These are phyloP conservation scores for Gymnoscopelus microlampas DNA, from an alignment of 2,797 vertebrate genomes.

Conservation along the genomic window DNA sequence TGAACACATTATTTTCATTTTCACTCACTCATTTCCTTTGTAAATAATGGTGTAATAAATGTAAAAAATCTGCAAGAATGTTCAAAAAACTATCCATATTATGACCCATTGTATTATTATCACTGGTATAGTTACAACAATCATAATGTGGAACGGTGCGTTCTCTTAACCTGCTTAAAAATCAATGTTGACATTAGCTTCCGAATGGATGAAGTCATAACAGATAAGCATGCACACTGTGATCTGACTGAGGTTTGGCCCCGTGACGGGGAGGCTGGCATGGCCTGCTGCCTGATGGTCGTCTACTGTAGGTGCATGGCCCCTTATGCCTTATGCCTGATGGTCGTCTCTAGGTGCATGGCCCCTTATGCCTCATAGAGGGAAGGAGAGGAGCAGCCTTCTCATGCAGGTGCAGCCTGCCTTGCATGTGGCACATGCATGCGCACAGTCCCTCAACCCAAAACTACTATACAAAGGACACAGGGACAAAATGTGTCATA, in stretches of 20 bases:
- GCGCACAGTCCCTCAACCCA: constrained; percentile 24
- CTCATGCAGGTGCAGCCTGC: constrained; percentile 44
- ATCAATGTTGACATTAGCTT: constrained; percentile 64
- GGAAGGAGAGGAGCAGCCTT: constrained; percentile 38
- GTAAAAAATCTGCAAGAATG: no score
- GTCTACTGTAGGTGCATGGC: constrained; percentile 4
- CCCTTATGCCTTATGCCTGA: constrained; percentile 29
- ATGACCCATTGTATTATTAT: not conserved
- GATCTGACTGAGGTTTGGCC: constrained; percentile 54
- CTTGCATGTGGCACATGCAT: constrained; percentile 44
- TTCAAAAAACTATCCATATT: not conserved
- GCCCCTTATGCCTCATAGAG: constrained; percentile 37
- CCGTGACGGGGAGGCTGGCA: constrained; percentile 45
- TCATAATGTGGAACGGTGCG: constrained; percentile 48
- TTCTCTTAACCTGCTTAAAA: constrained; percentile 63
- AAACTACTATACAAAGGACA: constrained; percentile 29
- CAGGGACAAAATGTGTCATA: not conserved
- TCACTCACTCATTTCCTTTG: no score
- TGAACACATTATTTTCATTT: no score
- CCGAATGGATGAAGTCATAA: constrained; percentile 69
- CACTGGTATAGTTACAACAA: constrained; percentile 4
- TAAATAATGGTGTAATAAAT: no score
- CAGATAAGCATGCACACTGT: constrained; percentile 65
- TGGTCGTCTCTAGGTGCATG: constrained; percentile 1
- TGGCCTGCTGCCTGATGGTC: constrained; percentile 43